Evolutionary conservation across 2,888 invertebrate species (phyloP).

Genomic region (Diogma glabrata): DNA sequence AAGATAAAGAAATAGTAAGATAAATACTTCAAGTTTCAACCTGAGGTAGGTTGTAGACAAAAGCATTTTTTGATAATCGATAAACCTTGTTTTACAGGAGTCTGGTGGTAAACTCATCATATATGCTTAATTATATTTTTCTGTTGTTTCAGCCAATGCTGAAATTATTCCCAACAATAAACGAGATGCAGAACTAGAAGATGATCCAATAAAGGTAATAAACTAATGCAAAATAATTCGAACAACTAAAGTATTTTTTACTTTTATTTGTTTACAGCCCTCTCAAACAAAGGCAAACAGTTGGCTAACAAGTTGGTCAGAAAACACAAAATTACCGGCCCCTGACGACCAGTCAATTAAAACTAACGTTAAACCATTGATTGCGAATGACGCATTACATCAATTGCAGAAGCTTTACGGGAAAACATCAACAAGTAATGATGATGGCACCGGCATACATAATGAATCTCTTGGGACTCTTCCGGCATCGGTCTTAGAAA

Average conservation of each 20-base stretch:
- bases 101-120: no score
- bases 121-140: no score
- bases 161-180: conserved; percentile 29
- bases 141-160: conserved; percentile 15
- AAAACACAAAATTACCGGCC: conserved; percentile 28
- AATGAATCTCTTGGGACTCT: background rate
- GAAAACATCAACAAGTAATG: background rate
- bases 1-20: no score
- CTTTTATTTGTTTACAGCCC: conserved; percentile 28
- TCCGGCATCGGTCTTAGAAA: conserved; percentile 7
- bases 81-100: no score
- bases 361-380: conserved; percentile 31
- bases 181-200: conserved; percentile 27
- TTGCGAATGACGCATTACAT: conserved; percentile 33
- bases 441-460: no score
- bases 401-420: conserved; percentile 32
- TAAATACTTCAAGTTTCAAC: no score
- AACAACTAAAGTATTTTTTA: background rate
- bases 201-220: conserved; percentile 11
- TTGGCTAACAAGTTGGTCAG: conserved; percentile 51
- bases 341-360: conserved; percentile 11
- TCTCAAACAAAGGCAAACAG: conserved; percentile 40
- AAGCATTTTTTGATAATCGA: no score
- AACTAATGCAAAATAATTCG: conserved; percentile 15
- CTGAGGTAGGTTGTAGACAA: no score